These are phyloP conservation scores for Leucoraja ocellata DNA, from an alignment of 2,797 vertebrate genomes.

Conservation along the genomic window DNA sequence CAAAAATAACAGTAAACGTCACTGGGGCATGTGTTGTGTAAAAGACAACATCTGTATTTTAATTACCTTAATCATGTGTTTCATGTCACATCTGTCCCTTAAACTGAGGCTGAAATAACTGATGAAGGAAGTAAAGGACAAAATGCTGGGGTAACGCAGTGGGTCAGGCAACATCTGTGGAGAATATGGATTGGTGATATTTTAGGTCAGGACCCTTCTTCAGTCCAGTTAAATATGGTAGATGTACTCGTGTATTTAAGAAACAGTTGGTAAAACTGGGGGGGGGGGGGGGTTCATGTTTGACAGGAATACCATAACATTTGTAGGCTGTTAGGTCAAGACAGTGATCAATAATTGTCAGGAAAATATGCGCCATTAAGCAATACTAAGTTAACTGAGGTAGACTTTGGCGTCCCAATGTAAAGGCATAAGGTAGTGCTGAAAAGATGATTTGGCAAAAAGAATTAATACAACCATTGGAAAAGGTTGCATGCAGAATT, in stretches of 20 bases:
- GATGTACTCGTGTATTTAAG: background rate
- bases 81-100: background rate
- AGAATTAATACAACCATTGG: background rate
- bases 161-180: too few relatives aligned
- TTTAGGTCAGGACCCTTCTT: too few relatives aligned
- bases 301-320: background rate
- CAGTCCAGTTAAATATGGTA: too few relatives aligned
- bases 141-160: too few relatives aligned
- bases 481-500: background rate
- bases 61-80: background rate
- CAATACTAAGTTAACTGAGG: conserved; percentile 18
- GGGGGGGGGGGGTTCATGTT: background rate
- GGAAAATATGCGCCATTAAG: background rate
- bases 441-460: background rate
- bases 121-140: too few relatives aligned
- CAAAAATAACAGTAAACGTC: background rate
- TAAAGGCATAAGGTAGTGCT: background rate
- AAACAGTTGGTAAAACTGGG: background rate
- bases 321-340: background rate
- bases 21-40: background rate
- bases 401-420: background rate
- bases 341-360: background rate
- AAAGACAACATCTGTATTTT: background rate
- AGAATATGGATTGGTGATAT: too few relatives aligned
- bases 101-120: background rate